Conservation (phyloP, 1,140 invertebrate species). For the Microvelia longipes region DNA sequence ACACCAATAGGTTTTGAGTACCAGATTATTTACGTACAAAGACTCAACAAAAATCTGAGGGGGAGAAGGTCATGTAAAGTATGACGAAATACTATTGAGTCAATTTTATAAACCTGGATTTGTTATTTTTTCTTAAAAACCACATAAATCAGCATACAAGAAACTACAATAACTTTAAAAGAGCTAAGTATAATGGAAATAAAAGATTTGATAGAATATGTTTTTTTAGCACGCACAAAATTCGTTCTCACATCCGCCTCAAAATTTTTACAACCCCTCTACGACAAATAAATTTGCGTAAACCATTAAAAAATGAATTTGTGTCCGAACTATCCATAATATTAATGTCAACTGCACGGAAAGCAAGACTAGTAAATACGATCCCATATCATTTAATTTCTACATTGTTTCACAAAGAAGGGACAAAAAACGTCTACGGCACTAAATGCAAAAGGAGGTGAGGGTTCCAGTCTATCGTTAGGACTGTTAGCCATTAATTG, state of each 20-base stretch:
- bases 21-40: too few relatives aligned
- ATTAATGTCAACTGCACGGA: background rate
- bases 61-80: too few relatives aligned
- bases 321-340: background rate
- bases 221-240: background rate
- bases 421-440: background rate
- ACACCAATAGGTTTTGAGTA: too few relatives aligned
- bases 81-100: too few relatives aligned
- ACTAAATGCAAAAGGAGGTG: background rate
- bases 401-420: background rate
- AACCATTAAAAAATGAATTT: background rate
- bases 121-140: too few relatives aligned
- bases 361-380: background rate
- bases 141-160: too few relatives aligned
- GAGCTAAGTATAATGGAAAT: too few relatives aligned
- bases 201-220: too few relatives aligned
- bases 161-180: too few relatives aligned
- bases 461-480: background rate
- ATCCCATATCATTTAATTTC: too few relatives aligned
- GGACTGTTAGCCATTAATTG: background rate
- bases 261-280: background rate
- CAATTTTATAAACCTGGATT: too few relatives aligned
- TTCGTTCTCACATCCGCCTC: background rate
- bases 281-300: background rate
- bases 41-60: too few relatives aligned